Base-by-base conservation (phyloP, 2,113 vertebrate species). In the Phyllopteryx taeniolatus region DNA sequence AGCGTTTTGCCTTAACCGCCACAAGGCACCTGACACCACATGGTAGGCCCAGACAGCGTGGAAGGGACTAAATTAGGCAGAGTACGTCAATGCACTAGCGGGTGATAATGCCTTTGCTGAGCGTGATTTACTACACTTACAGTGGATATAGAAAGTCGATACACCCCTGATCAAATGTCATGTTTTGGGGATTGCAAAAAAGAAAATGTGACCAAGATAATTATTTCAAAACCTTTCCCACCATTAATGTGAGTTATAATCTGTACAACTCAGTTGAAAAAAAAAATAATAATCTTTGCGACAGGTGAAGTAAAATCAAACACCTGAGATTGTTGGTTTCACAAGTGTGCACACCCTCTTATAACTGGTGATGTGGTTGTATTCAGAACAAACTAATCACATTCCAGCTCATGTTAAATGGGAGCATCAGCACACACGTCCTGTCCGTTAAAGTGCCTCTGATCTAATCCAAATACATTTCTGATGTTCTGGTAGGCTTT, bases 21-120 rank as follows among this genome's bases (percentile, higher is more conserved):
- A 92, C 91, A 86, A 94, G 94, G 92, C 92, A 90, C 82, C 90
- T 95, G 93, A 93, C 92, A 93, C 90, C 83, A 88, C 84, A 86
- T 93, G 92, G 87, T 88, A 88, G 84, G 85, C 57, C 75, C 72
- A 80, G 77, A 90, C 73, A 89, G 71, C 74, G 83, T 71, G 64
- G 87, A 17, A 76, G 46, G 35, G 82, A 72, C 84, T 79, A 85
- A 75, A 82, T 31, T 67, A 72, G 80, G 73, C 74, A 10, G 61
- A 35, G 79, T 61, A 56, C 64, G 73, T 64, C 71, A 31, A 33
- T 46, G 44, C 60, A 60, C 46, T 19, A 19, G 47, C 66, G 49
- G 65, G 74, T 54, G 51, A 79, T 43, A 68, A 60, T 70, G 57
- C 46, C 15, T 44, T 43, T 78, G 64, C 75, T 73, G 44, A 73